These are phyloP conservation scores for Drosophila novamexicana DNA, from an alignment of 1,140 invertebrate genomes.

Conservation along the genomic window DNA sequence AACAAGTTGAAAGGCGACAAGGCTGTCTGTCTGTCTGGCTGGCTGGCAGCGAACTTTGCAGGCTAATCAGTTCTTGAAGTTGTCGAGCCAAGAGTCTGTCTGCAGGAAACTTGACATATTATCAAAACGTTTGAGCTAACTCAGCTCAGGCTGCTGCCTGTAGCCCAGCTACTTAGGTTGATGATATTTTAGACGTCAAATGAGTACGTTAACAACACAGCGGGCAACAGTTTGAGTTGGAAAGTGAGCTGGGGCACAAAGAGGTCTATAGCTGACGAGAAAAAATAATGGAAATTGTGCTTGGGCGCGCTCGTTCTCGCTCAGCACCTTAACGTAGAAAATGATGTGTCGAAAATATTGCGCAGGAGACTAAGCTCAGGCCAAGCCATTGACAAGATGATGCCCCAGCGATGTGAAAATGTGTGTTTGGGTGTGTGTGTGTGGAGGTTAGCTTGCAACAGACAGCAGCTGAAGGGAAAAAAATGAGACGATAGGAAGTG, in stretches of 20 bases:
- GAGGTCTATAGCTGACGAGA: constrained; percentile 55
- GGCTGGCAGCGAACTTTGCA: constrained; percentile 21
- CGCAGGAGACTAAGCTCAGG: constrained; percentile 47
- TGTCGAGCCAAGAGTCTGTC: constrained; percentile 36
- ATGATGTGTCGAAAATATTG: constrained; percentile 72
- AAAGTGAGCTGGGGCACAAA: background rate
- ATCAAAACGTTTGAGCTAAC: constrained; percentile 51
- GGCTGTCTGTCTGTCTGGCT: constrained; percentile 2
- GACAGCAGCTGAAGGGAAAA: constrained; percentile 20
- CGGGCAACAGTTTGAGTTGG: constrained; percentile 6
- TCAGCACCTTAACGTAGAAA: constrained; percentile 68
- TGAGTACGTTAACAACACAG: constrained; percentile 5
- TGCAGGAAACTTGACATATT: constrained; percentile 58
- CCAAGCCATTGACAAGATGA: constrained; percentile 70
- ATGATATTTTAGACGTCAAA: constrained; percentile 67
- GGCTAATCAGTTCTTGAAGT: constrained; percentile 55
- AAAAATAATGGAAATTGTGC: constrained; percentile 71
- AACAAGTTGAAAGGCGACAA: constrained; percentile 18
- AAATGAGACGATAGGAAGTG: constrained; percentile 39
- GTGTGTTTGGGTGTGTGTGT: constrained; percentile 23
- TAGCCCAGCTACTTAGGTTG: constrained; percentile 62
- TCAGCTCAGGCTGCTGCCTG: constrained; percentile 40
- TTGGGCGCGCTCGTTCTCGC: constrained; percentile 26
- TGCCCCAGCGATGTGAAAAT: constrained; percentile 34
- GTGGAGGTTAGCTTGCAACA: constrained; percentile 55